Evolutionary conservation across 92 coral and sea anemone species (phyloP), one percentile per base, ranked within the genome.

Genomic region (Phymanthus crucifer): DNA sequence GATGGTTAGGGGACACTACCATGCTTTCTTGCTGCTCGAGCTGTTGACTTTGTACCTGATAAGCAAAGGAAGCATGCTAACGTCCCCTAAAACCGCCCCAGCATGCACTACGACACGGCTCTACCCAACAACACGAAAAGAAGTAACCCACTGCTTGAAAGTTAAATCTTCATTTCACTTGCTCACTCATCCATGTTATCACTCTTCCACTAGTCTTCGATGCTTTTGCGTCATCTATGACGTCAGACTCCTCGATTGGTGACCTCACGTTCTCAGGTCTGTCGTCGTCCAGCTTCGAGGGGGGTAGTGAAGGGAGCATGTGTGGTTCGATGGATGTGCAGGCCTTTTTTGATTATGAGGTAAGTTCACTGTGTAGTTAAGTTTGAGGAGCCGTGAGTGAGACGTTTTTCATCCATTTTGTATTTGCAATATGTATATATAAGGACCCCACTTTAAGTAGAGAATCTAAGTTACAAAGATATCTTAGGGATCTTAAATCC

Each of bases 301-400:
- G 38, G 23, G 75, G 78, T 57, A 82, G 86, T 38, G 73, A 58
- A 27, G 86, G 57, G 40, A 82, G 86, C 61, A 57, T 52, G 40
- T 50, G 57, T 19, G 40, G 64, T 13, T 9, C 79, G 6, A 64
- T 65, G 37, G 86, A 65, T 6, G 11, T 74, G 17, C 47, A 40
- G 40, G 19, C 80, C 3, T 82, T 58, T 78, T 82, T 82, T 82
- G 86, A 82, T 74, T 82, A 74, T 40, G 86, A 82, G 79, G 86
- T 82, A 45, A 73, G 86, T 54, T 54, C 19, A 19, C 26, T 19
- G 23, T 18, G 8, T 54, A 54, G 27, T 54, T 54, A 13, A 54
- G 64, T 4, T 54, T 54, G n/a, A n/a, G n/a, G n/a, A n/a, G n/a
- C n/a, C n/a, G n/a, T n/a, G n/a, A n/a, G n/a, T n/a, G n/a, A n/a